Percentiles rank a stretch among this genome's conserved stretches.
These are phyloP conservation scores for Aphelinus certus DNA, from an alignment of 1,140 invertebrate genomes.

Conservation along the genomic window DNA sequence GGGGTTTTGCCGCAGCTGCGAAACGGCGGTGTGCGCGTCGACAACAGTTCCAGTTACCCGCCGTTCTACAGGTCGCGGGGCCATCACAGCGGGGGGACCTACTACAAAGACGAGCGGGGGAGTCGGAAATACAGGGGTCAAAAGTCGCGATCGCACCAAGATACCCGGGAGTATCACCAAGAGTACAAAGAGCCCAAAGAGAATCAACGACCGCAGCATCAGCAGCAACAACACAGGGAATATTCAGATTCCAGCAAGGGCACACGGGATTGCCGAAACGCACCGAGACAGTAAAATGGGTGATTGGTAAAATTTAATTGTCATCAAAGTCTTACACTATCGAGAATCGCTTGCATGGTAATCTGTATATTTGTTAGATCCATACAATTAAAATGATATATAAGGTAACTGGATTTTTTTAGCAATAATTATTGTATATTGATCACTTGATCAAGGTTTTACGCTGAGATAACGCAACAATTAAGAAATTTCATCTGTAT, in stretches of 20 bases:
- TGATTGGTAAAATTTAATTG: constrained; percentile 3
- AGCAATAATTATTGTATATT: constrained; percentile 34
- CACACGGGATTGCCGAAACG: constrained; percentile 48
- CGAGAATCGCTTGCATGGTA: constrained; percentile 35
- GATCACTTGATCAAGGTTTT: constrained; percentile 24
- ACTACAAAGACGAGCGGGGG: constrained; percentile 44
- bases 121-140: constrained; percentile 58
- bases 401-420: constrained; percentile 22
- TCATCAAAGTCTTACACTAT: constrained; percentile 34
- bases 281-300: constrained; percentile 39
- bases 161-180: constrained; percentile 51
- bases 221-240: constrained; percentile 48
- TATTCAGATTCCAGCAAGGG: constrained; percentile 45
- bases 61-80: constrained; percentile 53
- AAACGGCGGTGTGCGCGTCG: constrained; percentile 50
- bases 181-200: constrained; percentile 55
- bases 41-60: constrained; percentile 51
- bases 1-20: constrained; percentile 58
- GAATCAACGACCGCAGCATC: constrained; percentile 43
- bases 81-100: constrained; percentile 52
- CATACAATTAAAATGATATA: constrained; percentile 32
- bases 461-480: neutral
- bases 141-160: constrained; percentile 48
- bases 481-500: constrained; percentile 23
- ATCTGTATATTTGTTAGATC: constrained; percentile 38